These are phyloP conservation scores for Seira musarum DNA, from an alignment of 2,888 invertebrate species.

Conservation along the genomic window DNA sequence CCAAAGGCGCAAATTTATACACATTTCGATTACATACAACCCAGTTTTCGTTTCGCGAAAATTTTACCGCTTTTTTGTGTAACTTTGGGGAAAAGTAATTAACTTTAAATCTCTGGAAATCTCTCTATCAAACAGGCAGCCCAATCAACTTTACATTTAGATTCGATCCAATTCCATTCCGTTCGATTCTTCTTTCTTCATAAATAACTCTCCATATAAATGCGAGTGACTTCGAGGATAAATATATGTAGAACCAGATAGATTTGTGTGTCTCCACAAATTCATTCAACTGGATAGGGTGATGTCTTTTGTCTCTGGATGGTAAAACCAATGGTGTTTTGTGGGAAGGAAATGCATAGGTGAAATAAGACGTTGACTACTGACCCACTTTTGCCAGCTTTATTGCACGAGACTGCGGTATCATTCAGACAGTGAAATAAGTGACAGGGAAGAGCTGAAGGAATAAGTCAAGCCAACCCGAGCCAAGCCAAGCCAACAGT, in stretches of 20 bases:
- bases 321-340: not conserved
- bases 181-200: not conserved
- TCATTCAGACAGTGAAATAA: not conserved
- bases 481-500: not conserved
- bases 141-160: slow-evolving; percentile 12
- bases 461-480: not conserved
- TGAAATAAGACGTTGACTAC: slow-evolving; percentile 11
- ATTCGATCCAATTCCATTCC: not conserved
- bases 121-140: not conserved
- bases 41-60: not conserved
- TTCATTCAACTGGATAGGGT: not conserved
- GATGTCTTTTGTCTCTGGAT: not conserved
- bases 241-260: not conserved
- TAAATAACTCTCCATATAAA: not conserved
- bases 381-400: slow-evolving; percentile 31
- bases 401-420: slow-evolving; percentile 28
- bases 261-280: not conserved
- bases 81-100: slow-evolving; percentile 1
- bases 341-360: not conserved
- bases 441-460: not conserved
- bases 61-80: not conserved
- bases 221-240: not conserved
- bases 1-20: not conserved
- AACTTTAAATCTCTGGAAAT: slow-evolving; percentile 8
- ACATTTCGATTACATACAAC: not conserved